phyloP scores from a whole-genome alignment of 2,888 invertebrate genomes.

The Noctua fimbriata region DNA sequence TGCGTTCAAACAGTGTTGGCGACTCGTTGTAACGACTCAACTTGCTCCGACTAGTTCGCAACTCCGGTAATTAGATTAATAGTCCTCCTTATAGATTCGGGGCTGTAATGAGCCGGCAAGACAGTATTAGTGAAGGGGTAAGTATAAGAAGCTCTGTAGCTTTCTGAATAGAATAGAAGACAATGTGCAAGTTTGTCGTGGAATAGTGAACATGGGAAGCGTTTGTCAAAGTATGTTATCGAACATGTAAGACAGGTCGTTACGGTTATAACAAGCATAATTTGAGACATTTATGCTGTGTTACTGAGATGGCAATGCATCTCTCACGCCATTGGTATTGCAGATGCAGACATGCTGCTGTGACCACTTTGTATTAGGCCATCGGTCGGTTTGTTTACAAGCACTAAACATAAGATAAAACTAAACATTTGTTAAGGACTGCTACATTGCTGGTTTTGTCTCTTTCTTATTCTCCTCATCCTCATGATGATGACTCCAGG shows the following conservation, averaged over 20 bases:
- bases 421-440: not conserved
- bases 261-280: not conserved
- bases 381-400: not conserved
- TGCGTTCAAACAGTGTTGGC: slow-evolving; percentile 7
- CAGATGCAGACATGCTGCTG: not conserved
- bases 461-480: not conserved
- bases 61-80: slow-evolving; percentile 61
- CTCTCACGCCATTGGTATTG: not conserved
- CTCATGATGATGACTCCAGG: not conserved
- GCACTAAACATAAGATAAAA: not conserved
- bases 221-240: too few relatives aligned
- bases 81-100: slow-evolving; percentile 43
- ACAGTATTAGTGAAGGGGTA: slow-evolving; percentile 7
- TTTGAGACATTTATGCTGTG: too few relatives aligned
- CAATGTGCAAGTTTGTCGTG: not conserved
- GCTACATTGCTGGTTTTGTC: not conserved
- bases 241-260: not conserved
- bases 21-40: slow-evolving; percentile 41
- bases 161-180: slow-evolving; percentile 9
- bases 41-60: slow-evolving; percentile 45
- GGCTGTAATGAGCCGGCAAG: slow-evolving; percentile 32
- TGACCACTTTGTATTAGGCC: not conserved
- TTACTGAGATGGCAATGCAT: too few relatives aligned
- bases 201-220: too few relatives aligned
- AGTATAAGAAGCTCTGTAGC: slow-evolving; percentile 12